Evolutionary conservation across 2,888 invertebrate genomes (phyloP), one percentile per base, ranked within the genome.

Genomic region (Actias luna): DNA sequence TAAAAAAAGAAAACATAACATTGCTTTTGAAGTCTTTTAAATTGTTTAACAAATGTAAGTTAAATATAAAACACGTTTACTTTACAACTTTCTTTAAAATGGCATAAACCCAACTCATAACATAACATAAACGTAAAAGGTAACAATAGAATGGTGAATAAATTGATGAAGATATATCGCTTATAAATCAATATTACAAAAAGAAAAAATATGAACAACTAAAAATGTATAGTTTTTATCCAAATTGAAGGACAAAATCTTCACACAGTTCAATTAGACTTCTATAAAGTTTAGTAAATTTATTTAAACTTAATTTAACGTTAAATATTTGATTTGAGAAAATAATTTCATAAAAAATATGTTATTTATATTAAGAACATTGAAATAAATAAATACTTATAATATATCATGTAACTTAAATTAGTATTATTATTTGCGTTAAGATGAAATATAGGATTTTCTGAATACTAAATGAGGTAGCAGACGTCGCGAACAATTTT

Each of bases 401-500:
- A 3, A n/a, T 18, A n/a, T 18, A 4, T n/a, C n/a, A 42, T 18
- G 7, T 7, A 42, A 42, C 42, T 16, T 39, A 2, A 33, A 33
- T 33, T 5, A 46, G 18, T n/a, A 29, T 55, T 55, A 22, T 46
- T 2, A 12, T 46, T 46, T 12, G 10, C 12, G 25, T 33, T 27
- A 55, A 22, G 27, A 29, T 36, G 14, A 10, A 33, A 61, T 42
- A 31, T 36, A 61, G 27, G 18, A 61, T 58, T 27, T 27, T 36
- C 29, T n/a, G 27, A 57, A 39, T 58, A 61, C 55, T 33, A 36
- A 50, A 52, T 61, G 61, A 61, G 61, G 61, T 61, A 61, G 61
- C 42, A 55, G 61, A 61, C 18, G 39, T 42, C 29, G 52, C 42
- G 61, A 61, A 61, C 61, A 18, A 25, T 61, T 31, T 61, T 61